Evolutionary conservation across 2,888 invertebrate species (phyloP).

Genomic region (Cabera pusaria): DNA sequence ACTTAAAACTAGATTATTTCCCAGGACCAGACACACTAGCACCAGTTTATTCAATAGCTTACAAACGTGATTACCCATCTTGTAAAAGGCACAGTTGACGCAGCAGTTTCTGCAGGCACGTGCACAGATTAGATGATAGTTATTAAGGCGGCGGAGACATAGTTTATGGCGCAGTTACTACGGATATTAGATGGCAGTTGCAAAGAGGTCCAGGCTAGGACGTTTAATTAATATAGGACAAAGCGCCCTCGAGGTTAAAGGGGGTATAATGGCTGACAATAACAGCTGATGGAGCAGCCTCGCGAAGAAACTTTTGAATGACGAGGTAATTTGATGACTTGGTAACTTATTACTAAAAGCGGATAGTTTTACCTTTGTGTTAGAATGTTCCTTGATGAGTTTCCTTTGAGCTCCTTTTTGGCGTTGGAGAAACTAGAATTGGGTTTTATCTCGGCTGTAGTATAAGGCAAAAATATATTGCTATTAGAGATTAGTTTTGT

Average conservation of each 20-base stretch:
- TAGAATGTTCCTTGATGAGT: too few species aligned
- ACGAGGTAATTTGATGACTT: conserved; percentile 11
- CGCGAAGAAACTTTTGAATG: conserved; percentile 14
- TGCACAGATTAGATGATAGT: conserved; percentile 2
- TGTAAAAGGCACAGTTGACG: background rate
- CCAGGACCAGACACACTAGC: conserved; percentile 10
- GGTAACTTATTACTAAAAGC: background rate
- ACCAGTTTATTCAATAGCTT: too few species aligned
- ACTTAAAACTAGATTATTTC: conserved; percentile 32
- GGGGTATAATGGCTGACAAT: conserved; percentile 48
- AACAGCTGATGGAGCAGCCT: conserved; percentile 25
- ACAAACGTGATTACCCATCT: too few species aligned
- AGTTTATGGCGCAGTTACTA: too few species aligned
- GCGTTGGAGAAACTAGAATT: too few species aligned
- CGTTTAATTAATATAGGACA: conserved; percentile 54
- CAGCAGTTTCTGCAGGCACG: background rate
- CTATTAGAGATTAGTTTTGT: too few species aligned
- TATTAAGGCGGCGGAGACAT: too few species aligned
- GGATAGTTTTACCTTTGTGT: conserved; percentile 1
- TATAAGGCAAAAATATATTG: too few species aligned
- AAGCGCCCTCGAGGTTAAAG: conserved; percentile 39
- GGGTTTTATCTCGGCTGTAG: too few species aligned
- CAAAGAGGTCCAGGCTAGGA: conserved; percentile 30
- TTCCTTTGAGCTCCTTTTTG: too few species aligned
- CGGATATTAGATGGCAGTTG: conserved; percentile 20